Conservation (phyloP, 2,797 vertebrate species). For the Anguilla megastoma region DNA sequence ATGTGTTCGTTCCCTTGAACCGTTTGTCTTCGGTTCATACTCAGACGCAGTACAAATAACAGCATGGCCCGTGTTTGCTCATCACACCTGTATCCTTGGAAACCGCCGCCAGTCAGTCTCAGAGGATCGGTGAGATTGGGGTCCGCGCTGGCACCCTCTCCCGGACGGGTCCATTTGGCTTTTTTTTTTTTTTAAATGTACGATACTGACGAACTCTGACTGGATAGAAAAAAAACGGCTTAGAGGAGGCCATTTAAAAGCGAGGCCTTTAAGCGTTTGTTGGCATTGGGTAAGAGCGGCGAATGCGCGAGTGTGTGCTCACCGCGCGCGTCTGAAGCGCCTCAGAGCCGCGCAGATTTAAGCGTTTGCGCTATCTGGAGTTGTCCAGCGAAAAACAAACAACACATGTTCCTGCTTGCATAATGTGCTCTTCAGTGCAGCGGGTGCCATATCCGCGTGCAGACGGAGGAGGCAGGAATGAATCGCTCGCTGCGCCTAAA, state of each 20-base stretch:
- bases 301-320: constrained; percentile 5
- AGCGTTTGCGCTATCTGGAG: neutral
- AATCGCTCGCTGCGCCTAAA: constrained; percentile 8
- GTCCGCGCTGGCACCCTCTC: neutral
- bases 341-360: neutral
- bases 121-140: constrained; percentile 26
- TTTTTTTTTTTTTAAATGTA: neutral
- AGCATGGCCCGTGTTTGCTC: neutral
- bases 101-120: neutral
- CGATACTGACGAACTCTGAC: neutral
- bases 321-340: neutral
- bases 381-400: constrained; percentile 11
- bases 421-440: neutral
- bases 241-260: neutral
- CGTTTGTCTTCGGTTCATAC: neutral
- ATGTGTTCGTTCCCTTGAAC: neutral
- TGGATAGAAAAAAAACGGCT: neutral
- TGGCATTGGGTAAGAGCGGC: neutral
- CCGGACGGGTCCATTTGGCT: constrained; percentile 7
- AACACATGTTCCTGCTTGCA: constrained; percentile 24
- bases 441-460: neutral
- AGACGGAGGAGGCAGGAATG: constrained; percentile 6
- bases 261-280: neutral
- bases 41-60: neutral
- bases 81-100: neutral